Base-by-base conservation (phyloP, 2,888 invertebrate genomes). In the Encarsia formosa region DNA sequence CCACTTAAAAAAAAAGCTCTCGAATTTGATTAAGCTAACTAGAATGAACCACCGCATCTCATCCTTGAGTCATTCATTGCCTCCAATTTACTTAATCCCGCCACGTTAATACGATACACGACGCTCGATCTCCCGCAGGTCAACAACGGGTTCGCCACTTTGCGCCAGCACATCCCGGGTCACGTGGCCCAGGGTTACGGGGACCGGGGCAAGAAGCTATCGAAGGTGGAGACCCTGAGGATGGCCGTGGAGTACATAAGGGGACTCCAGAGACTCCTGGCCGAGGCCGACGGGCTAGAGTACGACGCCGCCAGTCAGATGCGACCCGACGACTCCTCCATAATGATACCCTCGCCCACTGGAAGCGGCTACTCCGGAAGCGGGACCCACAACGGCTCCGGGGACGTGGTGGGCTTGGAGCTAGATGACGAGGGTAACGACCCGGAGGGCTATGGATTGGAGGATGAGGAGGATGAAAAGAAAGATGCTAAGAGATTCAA, bases 181-280 rank as follows among this genome's bases (percentile, higher is more conserved):
- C 87, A 88, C 68, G 87, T 89, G 1, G 88, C 88, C 0, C 81
- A 82, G 5, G 85, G 83, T 51, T 81, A 80, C 35, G 84, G 84
- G 16, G 73, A 73, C 42, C 76, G 84, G 59, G 85, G 86, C 20
- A 91, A 90, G 66, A 91, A 91, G 66, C 75, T 90, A 5, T 88
- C 88, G 64, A 91, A 91, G 78, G 91, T 91, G 3, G 93, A 93
- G 75, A 93, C 93, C 0, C 74, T 93, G 35, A 80, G 90, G 41
- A 91, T 91, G 86, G 93, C 92, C 6, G 91, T 93, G 1, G 91
- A 92, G 67, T 93, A 93, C 66, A 93, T 93, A 58, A 77, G 88
- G 58, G 88, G 87, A 57, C 76, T 93, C 45, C 89, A 92, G 70
- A 82, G 81, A 62, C 71, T 92, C 34, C 72, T 92, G 6, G 84